Conservation (phyloP, 1,140 invertebrate species). For the Anastrepha ludens region DNA sequence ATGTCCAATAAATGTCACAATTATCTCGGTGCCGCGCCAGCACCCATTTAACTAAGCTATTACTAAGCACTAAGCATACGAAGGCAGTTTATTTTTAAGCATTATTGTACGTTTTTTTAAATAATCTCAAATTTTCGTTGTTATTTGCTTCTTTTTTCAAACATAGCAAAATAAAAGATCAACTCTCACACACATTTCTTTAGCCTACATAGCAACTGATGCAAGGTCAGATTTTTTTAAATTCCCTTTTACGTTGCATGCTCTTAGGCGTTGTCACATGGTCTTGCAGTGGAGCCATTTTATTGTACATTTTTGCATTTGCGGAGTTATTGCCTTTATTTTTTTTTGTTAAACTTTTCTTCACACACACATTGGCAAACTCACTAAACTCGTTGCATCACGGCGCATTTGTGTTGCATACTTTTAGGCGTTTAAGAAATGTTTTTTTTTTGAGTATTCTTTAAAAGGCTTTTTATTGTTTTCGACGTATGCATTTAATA, state of each 20-base stretch:
- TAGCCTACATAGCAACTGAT: not conserved
- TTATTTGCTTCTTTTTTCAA: slow-evolving; percentile 14
- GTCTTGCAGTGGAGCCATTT: slow-evolving; percentile 15
- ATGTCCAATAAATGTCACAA: slow-evolving; percentile 21
- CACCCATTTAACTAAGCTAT: slow-evolving; percentile 50
- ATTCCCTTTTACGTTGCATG: slow-evolving; percentile 53
- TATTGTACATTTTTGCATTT: slow-evolving; percentile 26
- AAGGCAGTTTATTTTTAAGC: not conserved
- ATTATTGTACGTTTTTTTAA: slow-evolving; percentile 10
- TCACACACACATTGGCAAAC: not conserved
- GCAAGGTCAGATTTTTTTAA: slow-evolving; percentile 49
- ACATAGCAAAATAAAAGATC: not conserved
- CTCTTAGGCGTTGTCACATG: slow-evolving; percentile 58
- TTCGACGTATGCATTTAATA: not conserved
- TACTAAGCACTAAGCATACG: slow-evolving; percentile 56
- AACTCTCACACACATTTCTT: not conserved
- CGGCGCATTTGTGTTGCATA: not conserved
- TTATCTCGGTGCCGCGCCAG: not conserved
- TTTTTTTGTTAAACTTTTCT: not conserved
- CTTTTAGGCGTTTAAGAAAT: slow-evolving; percentile 20
- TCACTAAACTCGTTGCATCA: not conserved
- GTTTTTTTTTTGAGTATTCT: not conserved
- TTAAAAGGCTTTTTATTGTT: not conserved
- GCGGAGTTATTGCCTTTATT: not conserved
- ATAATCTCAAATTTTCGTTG: not conserved